Conservation (phyloP, 1,140 invertebrate species). For the Papilio aristodemus region DNA sequence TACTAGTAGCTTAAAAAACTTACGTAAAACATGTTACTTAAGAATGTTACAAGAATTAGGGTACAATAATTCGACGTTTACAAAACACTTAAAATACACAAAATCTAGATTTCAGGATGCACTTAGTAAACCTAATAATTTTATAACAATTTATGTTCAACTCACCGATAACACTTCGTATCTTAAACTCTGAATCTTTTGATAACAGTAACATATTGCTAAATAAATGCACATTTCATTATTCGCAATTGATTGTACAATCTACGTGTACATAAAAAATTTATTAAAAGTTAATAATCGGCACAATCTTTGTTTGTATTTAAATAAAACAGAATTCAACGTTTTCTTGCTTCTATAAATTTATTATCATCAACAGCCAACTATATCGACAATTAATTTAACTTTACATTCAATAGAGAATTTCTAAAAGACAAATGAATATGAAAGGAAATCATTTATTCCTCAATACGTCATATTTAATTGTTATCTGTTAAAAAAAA, state of each 20-base stretch:
- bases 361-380: too few species aligned
- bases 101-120: slow-evolving; percentile 12
- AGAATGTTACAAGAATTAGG: neutral
- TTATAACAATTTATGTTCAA: neutral
- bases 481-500: slow-evolving; percentile 12
- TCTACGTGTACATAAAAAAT: neutral
- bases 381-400: too few species aligned
- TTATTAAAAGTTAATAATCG: neutral
- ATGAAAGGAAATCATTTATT: too few species aligned
- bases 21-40: neutral
- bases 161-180: slow-evolving; percentile 2
- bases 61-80: neutral
- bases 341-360: too few species aligned
- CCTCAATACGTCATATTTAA: neutral
- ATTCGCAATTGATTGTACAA: neutral
- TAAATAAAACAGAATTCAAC: too few species aligned
- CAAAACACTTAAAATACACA: slow-evolving; percentile 2
- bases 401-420: too few species aligned
- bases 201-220: slow-evolving; percentile 17
- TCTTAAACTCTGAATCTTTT: neutral
- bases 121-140: neutral
- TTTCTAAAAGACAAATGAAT: too few species aligned
- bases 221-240: slow-evolving; percentile 10
- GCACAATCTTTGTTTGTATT: neutral
- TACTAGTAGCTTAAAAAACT: neutral